Conservation (phyloP, 1,140 invertebrate species). For the Achatina immaculata region DNA sequence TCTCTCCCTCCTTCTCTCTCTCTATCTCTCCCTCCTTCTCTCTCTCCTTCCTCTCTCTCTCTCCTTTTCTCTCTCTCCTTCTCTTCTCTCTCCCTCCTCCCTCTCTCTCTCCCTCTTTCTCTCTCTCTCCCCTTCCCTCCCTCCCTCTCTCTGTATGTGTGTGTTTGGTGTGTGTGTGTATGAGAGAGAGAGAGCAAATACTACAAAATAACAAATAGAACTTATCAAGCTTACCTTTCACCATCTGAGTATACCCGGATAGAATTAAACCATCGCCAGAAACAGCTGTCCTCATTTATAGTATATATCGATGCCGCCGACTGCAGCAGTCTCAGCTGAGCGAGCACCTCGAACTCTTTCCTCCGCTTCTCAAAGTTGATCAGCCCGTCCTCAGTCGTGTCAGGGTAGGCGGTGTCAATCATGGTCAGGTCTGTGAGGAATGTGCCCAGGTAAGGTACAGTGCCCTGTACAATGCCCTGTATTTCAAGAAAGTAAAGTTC, state of each 20-base stretch:
- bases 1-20: too few relatives aligned
- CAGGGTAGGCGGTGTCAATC: constrained; percentile 97
- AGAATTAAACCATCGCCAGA: constrained; percentile 94
- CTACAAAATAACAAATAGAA: too few relatives aligned
- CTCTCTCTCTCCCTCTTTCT: too few relatives aligned
- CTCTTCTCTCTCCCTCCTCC: too few relatives aligned
- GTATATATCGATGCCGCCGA: constrained; percentile 95
- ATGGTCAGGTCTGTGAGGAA: constrained; percentile 98
- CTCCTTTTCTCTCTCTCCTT: too few relatives aligned
- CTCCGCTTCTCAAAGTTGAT: constrained; percentile 99
- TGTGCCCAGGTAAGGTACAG: constrained; percentile 97
- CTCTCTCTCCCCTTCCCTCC: too few relatives aligned
- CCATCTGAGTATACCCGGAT: constrained; percentile 89
- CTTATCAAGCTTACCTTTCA: constrained; percentile 79
- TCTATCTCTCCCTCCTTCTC: too few relatives aligned
- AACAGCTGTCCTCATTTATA: constrained; percentile 84
- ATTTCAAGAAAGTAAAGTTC: constrained; percentile 41
- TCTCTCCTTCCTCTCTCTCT: too few relatives aligned
- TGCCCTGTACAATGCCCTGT: constrained; percentile 80
- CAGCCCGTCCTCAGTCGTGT: constrained; percentile 78
- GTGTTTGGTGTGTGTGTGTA: too few relatives aligned
- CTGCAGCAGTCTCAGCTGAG: constrained; percentile 94
- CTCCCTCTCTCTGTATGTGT: too few relatives aligned
- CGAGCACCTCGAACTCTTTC: constrained; percentile 98
- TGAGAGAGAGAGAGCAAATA: too few relatives aligned